A percentile compares a stretch with the other conserved stretches of the same genome.
Conservation (phyloP, 2,888 invertebrate species). For the Epistrophella euchroma region DNA sequence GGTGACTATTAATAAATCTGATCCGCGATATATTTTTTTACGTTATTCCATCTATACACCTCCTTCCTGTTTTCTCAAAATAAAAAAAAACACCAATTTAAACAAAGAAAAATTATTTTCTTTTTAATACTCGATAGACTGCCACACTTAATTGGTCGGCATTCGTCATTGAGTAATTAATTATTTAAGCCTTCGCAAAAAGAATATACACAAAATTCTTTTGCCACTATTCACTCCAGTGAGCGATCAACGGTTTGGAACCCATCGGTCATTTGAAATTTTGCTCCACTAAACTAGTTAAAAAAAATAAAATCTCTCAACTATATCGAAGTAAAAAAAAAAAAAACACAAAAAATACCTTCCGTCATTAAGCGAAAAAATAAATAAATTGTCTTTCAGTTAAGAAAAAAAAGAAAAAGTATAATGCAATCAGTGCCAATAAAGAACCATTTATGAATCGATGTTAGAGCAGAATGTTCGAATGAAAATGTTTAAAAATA, state of each 20-base stretch:
- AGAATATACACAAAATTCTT: conserved; percentile 27
- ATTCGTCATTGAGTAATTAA: conserved; percentile 67
- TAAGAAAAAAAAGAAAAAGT: conserved; percentile 15
- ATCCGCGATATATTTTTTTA: conserved; percentile 20
- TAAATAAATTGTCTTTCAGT: conserved; percentile 48
- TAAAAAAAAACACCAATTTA: conserved; percentile 3
- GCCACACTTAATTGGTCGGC: conserved; percentile 53
- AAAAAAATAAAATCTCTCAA: conserved; percentile 56
- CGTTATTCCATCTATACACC: conserved; percentile 29
- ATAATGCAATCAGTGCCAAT: conserved; percentile 45
- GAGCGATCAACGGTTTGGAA: conserved; percentile 32
- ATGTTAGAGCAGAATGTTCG: conserved; percentile 69
- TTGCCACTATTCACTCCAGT: conserved; percentile 48
- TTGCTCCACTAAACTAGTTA: conserved; percentile 32
- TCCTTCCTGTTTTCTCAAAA: conserved; percentile 3
- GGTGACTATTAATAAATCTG: conserved; percentile 64
- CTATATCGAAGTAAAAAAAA: conserved; percentile 48
- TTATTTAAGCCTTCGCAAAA: conserved; percentile 36
- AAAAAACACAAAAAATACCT: conserved; percentile 7
- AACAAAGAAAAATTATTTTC: conserved; percentile 40
- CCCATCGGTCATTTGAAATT: conserved; percentile 38
- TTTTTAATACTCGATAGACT: conserved; percentile 21
- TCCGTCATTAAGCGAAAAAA: conserved; percentile 40
- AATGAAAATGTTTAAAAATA: conserved; percentile 53
- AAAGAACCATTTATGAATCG: conserved; percentile 33